phyloP scores from a whole-genome alignment of 2,797 vertebrate species.

The Okamejei kenojei region DNA sequence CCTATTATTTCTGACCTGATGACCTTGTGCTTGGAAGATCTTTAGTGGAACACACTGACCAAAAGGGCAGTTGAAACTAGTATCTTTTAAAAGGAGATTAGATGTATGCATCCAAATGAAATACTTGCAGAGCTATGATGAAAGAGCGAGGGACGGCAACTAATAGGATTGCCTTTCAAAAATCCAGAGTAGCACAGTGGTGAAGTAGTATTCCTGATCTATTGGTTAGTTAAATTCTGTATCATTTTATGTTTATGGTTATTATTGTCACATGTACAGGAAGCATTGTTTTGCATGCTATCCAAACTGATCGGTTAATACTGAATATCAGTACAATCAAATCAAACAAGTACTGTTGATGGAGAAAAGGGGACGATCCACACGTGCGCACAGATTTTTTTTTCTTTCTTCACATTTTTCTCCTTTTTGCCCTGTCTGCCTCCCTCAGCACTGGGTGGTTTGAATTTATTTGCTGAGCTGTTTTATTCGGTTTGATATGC shows the following conservation, averaged over 20 bases:
- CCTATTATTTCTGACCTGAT: too few species aligned
- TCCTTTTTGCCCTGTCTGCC: neutral
- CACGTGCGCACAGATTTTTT: neutral
- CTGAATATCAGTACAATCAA: too few species aligned
- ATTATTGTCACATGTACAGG: too few species aligned
- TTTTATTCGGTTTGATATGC: neutral
- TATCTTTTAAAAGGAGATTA: neutral
- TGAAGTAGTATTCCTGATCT: neutral
- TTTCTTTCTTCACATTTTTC: slow-evolving; percentile 3
- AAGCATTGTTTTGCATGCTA: too few species aligned
- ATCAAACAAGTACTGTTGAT: too few species aligned
- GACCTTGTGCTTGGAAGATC: neutral
- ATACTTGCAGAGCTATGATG: neutral
- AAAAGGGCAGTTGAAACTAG: neutral
- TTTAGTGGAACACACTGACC: neutral
- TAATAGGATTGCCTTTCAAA: neutral
- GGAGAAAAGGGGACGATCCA: too few species aligned
- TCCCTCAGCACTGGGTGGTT: neutral
- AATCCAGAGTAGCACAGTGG: neutral
- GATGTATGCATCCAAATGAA: neutral
- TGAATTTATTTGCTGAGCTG: neutral
- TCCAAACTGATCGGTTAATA: too few species aligned
- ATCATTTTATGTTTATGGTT: neutral
- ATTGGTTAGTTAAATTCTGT: too few species aligned
- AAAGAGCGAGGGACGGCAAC: neutral